A percentile compares a stretch with the other conserved stretches of the same genome.
phyloP scores from a whole-genome alignment of 2,888 invertebrate species.

The Lacanobia wlatinum region DNA sequence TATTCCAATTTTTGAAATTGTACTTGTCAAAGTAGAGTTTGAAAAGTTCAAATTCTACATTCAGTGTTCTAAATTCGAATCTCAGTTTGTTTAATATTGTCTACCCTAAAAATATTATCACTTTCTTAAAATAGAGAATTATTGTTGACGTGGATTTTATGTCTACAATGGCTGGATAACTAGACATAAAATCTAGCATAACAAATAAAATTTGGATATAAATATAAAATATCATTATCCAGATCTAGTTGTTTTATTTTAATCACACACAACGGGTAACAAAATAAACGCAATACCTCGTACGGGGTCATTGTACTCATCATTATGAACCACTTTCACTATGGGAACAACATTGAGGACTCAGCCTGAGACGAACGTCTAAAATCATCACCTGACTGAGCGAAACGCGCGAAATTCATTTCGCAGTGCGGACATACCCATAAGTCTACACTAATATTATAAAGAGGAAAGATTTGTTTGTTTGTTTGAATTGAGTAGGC shows the following conservation, averaged over 20 bases:
- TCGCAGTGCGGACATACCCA: too few relatives aligned
- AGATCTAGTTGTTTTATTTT: conserved; percentile 23
- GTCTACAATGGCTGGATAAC: conserved; percentile 76
- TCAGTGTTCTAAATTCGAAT: not conserved
- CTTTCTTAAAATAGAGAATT: not conserved
- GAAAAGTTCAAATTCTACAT: not conserved
- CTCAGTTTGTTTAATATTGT: not conserved
- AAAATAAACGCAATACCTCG: too few relatives aligned
- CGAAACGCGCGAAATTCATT: too few relatives aligned
- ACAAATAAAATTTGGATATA: conserved; percentile 9
- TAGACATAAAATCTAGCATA: conserved; percentile 65
- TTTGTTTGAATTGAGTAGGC: too few relatives aligned
- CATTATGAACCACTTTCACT: too few relatives aligned
- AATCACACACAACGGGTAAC: too few relatives aligned
- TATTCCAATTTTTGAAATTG: not conserved
- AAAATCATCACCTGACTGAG: too few relatives aligned
- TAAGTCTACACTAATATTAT: too few relatives aligned
- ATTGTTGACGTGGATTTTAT: conserved; percentile 57
- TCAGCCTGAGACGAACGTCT: too few relatives aligned
- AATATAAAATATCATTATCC: conserved; percentile 44
- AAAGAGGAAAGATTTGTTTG: too few relatives aligned
- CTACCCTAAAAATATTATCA: not conserved
- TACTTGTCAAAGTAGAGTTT: not conserved
- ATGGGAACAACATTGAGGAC: too few relatives aligned
- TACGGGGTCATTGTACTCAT: too few relatives aligned